A percentile compares a stretch with the other conserved stretches of the same genome.
phyloP scores from a whole-genome alignment of 2,888 invertebrate species.

The Agriopis aurantiaria region DNA sequence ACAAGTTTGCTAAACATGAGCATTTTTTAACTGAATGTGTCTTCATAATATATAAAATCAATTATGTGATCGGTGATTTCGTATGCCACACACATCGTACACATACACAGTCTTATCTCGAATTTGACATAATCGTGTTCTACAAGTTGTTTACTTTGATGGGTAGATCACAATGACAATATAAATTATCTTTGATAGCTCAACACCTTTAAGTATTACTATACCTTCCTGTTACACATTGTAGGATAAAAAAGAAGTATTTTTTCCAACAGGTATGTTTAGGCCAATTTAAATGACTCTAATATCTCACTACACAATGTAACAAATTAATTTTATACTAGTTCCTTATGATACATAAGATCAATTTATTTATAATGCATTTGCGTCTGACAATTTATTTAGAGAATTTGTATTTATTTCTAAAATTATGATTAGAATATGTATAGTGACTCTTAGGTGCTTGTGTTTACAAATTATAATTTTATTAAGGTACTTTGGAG shows the following conservation, averaged over 20 bases:
- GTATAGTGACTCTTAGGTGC: constrained; percentile 27
- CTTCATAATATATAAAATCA: no score
- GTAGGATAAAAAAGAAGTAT: constrained; percentile 26
- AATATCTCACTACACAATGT: constrained; percentile 9
- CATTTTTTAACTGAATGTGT: no score
- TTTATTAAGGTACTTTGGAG: constrained; percentile 24
- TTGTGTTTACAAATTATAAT: constrained; percentile 20
- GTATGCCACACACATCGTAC: no score
- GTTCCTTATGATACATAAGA: constrained; percentile 14
- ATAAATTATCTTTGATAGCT: no score
- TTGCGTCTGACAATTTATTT: constrained; percentile 8
- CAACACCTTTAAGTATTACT: no score
- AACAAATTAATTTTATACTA: constrained; percentile 10
- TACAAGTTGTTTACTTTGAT: no score
- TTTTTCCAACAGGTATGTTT: constrained; percentile 25
- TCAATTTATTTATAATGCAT: constrained; percentile 19
- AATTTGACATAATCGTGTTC: no score
- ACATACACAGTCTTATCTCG: no score
- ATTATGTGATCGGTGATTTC: no score
- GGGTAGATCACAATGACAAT: no score
- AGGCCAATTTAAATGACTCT: constrained; percentile 34
- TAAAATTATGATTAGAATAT: constrained; percentile 26
- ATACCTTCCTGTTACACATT: not conserved
- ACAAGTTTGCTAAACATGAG: no score
- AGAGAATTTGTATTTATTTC: constrained; percentile 13